Base-by-base conservation (phyloP, 2,888 invertebrate species). In the Oegoconia quadripuncta region DNA sequence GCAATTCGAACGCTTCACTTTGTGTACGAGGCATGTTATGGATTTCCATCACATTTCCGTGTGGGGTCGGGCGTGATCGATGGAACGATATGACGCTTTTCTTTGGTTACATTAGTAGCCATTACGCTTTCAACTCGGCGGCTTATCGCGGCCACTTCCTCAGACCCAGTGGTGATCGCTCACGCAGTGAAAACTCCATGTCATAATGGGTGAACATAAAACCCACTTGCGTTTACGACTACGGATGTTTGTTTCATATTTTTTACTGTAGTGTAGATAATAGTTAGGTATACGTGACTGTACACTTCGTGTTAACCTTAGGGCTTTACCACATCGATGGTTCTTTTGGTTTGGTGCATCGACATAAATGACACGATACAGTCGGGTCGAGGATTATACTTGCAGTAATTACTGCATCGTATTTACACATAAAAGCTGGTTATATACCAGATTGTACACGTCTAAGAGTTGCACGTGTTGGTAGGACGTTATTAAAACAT, bases 21-120 rank as follows among this genome's bases (percentile, higher is more conserved):
- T 26, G 26, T n/a, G 26, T n/a, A n/a, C 12, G 26, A n/a, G 26
- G 9, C 9, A 23, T 8, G 29, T 29, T 29, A 29, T 29, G 29
- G 15, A 29, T 29, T 59, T 54, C 46, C 51, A 55, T 54, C 50
- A 50, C 49, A 53, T 47, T 52, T 55, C 54, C 55, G 48, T 55
- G 54, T 56, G 51, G 46, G 50, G 56, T 55, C 58, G 59, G 55
- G 40, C 49, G 59, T 66, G 72, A 72, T 73, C 64, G 67, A 70
- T 68, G 64, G 56, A 40, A 58, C 59, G 61, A 64, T 67, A 63
- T 52, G 58, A 47, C 45, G 52, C 52, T 59, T 59, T 67, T 64
- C 65, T 66, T 64, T 62, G 50, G 55, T 53, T 60, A 63, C 57
- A 64, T 67, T 63, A 67, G 52, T 46, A 42, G 52, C 63, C 58